Conservation (phyloP, 2,797 vertebrate species). For the Protonibea diacanthus region DNA sequence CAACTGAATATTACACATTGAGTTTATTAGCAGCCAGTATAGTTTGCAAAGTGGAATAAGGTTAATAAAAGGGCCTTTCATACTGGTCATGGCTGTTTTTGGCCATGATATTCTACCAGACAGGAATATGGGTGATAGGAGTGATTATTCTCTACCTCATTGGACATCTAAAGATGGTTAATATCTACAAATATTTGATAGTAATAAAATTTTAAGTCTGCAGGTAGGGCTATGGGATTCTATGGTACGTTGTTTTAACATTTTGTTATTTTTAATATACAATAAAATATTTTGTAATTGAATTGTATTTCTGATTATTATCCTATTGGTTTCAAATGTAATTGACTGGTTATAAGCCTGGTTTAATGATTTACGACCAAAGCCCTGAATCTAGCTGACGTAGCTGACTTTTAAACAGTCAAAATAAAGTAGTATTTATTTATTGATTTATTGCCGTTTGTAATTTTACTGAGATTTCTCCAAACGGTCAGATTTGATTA, state of each 20-base stretch:
- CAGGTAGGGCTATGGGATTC: neutral
- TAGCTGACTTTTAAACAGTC: neutral
- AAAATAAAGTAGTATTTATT: neutral
- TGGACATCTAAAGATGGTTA: neutral
- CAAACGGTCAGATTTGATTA: slow-evolving; percentile 50
- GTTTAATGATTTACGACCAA: neutral
- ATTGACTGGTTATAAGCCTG: neutral
- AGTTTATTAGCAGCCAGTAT: neutral
- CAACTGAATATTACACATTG: neutral
- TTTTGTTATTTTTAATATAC: slow-evolving; percentile 24
- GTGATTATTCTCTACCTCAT: neutral
- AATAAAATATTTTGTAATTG: slow-evolving; percentile 53
- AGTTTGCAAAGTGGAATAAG: neutral
- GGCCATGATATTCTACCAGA: neutral
- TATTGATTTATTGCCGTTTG: too few relatives aligned
- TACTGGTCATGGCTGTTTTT: neutral
- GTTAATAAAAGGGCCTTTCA: neutral
- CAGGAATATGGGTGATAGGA: neutral
- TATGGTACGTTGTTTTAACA: neutral
- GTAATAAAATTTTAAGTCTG: neutral
- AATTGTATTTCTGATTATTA: too few relatives aligned
- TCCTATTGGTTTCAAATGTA: neutral
- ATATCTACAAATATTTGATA: slow-evolving; percentile 17
- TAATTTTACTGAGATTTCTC: slow-evolving; percentile 17
- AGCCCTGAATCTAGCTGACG: neutral